Conservation (phyloP, 2,888 invertebrate species). For the Dynastes tityus region DNA sequence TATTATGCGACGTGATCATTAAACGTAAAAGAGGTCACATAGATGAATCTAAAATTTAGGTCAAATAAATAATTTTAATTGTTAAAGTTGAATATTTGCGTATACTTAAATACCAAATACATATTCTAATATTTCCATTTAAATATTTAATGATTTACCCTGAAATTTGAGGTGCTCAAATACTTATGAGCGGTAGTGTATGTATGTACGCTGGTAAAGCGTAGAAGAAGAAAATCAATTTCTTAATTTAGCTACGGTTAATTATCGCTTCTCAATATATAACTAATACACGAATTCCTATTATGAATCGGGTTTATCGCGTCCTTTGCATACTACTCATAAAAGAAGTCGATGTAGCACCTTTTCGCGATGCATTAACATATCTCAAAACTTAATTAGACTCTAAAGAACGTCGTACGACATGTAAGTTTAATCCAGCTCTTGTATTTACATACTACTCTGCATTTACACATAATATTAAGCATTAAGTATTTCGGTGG, state of each 20-base stretch:
- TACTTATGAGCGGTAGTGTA: no score
- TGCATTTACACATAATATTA: not conserved
- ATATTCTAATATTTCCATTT: no score
- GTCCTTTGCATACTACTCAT: no score
- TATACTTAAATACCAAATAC: no score
- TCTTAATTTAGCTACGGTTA: constrained; percentile 42
- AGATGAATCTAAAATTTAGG: no score
- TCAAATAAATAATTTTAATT: no score
- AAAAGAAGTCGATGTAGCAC: no score
- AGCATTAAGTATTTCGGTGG: not conserved
- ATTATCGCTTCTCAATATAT: constrained; percentile 42
- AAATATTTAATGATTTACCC: no score
- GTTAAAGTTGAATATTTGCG: no score
- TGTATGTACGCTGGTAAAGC: not conserved
- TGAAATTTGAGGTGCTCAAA: no score
- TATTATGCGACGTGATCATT: no score
- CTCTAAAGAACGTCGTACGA: not conserved
- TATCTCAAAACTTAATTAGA: constrained; percentile 4
- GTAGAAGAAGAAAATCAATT: constrained; percentile 22
- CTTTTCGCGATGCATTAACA: constrained; percentile 1
- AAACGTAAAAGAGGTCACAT: no score
- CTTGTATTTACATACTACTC: not conserved
- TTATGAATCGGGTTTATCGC: constrained; percentile 47
- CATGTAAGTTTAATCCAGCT: not conserved
- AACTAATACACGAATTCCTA: constrained; percentile 38